phyloP scores from a whole-genome alignment of 2,888 invertebrate genomes.

The Caenorhabditis auriculariae region DNA sequence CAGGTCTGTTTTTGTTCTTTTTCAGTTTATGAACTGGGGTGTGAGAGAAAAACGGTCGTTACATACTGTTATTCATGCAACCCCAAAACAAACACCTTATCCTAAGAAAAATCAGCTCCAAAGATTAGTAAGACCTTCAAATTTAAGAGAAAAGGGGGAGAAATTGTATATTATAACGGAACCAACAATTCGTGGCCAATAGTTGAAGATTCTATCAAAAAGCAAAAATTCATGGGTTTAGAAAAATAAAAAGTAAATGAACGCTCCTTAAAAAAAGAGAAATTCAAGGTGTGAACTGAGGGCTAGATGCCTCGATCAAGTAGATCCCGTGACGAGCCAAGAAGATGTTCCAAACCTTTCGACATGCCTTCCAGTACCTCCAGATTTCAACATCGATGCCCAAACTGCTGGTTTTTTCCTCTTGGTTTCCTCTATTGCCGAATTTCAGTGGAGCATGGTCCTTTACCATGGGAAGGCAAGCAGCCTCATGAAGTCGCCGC shows the following conservation, averaged over 20 bases:
- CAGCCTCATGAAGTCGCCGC: constrained; percentile 36
- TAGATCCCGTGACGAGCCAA: constrained; percentile 15
- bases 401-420: background rate
- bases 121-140: no score
- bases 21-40: no score
- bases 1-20: constrained; percentile 5
- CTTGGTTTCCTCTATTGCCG: background rate
- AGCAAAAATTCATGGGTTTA: background rate
- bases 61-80: no score
- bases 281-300: constrained; percentile 24
- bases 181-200: no score
- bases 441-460: constrained; percentile 30
- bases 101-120: no score
- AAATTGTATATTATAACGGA: no score
- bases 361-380: background rate
- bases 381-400: background rate
- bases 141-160: no score
- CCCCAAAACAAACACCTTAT: no score
- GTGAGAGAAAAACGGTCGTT: no score
- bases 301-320: constrained; percentile 25
- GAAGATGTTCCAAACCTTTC: background rate
- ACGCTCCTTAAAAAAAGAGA: background rate
- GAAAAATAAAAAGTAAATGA: background rate
- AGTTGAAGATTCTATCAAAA: background rate
- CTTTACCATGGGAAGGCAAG: constrained; percentile 35